phyloP scores from a whole-genome alignment of 1,140 invertebrate species.

The Ganaspis sp. region DNA sequence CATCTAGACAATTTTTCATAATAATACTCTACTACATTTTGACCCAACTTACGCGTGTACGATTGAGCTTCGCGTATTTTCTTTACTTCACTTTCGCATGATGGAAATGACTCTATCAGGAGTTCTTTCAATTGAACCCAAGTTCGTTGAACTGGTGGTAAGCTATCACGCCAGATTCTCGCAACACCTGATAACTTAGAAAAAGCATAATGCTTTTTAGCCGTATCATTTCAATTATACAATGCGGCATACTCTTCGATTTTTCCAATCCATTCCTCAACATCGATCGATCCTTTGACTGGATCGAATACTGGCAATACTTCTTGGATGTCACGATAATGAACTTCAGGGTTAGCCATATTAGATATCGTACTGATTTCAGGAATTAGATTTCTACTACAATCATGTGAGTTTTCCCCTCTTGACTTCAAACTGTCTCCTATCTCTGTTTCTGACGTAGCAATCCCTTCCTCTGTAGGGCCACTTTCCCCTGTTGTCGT shows the following conservation, averaged over 20 bases:
- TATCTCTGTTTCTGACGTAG: too few species aligned
- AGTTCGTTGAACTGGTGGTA: slow-evolving; percentile 13
- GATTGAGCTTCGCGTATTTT: not conserved
- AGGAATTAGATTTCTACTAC: too few species aligned
- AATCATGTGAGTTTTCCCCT: too few species aligned
- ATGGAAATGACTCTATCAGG: not conserved
- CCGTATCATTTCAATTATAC: slow-evolving; percentile 21
- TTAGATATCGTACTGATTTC: too few species aligned
- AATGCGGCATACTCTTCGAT: slow-evolving; percentile 33
- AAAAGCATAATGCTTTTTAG: slow-evolving; percentile 31
- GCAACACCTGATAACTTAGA: slow-evolving; percentile 32
- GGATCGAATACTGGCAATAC: slow-evolving; percentile 26
- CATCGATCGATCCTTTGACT: not conserved
- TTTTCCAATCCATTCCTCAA: slow-evolving; percentile 32
- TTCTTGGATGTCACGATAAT: not conserved
- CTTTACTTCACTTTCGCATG: not conserved
- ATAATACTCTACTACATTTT: slow-evolving; percentile 40
- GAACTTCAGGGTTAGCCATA: too few species aligned
- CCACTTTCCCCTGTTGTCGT: too few species aligned
- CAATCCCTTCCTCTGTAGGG: too few species aligned
- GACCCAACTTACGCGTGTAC: not conserved
- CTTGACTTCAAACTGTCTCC: too few species aligned
- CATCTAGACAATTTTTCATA: slow-evolving; percentile 11
- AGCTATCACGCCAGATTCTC: slow-evolving; percentile 26
- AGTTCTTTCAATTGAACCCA: slow-evolving; percentile 29